These are phyloP conservation scores for Drosophila obscura DNA, from an alignment of 1,140 invertebrate genomes.

Conservation along the genomic window DNA sequence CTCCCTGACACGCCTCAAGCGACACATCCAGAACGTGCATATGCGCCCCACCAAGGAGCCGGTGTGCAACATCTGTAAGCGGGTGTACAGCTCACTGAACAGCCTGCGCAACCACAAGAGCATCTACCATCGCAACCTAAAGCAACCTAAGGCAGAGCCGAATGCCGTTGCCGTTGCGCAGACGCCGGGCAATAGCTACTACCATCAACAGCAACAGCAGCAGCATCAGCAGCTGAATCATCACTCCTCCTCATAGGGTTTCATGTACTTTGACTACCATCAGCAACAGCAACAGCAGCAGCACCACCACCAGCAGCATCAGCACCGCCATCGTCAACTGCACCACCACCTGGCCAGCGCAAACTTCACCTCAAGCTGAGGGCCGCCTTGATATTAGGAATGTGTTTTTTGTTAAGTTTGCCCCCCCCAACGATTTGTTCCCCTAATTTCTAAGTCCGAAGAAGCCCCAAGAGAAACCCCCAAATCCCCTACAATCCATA, in stretches of 20 bases:
- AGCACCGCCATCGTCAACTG: conserved; percentile 3
- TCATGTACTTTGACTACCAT: conserved; percentile 81
- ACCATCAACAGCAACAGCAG: conserved; percentile 56
- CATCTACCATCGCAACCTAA: conserved; percentile 91
- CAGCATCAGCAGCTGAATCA: conserved; percentile 62
- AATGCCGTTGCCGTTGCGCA: conserved; percentile 28
- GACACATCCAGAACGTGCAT: conserved; percentile 94
- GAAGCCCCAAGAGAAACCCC: too few species aligned
- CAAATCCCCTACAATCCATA: too few species aligned
- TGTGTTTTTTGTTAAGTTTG: conserved; percentile 29
- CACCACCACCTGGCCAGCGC: conserved; percentile 5
- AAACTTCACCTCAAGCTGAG: conserved; percentile 34
- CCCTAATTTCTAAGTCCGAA: too few species aligned
- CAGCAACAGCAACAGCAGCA: conserved; percentile 23
- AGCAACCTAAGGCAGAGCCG: conserved; percentile 85
- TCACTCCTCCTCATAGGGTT: conserved; percentile 82
- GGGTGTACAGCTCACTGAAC: conserved; percentile 94
- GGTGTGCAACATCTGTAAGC: conserved; percentile 94
- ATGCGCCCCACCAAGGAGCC: conserved; percentile 93
- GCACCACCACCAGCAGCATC: background rate
- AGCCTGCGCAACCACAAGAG: conserved; percentile 94
- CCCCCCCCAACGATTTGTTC: background rate
- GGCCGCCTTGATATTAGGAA: conserved; percentile 2
- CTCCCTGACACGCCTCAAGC: conserved; percentile 92
- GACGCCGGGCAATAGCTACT: conserved; percentile 50